A percentile compares a stretch with the other conserved stretches of the same genome.
phyloP scores from a whole-genome alignment of 35 echinoderm and acorn worm genomes.

The Nesometra sesokonis region DNA sequence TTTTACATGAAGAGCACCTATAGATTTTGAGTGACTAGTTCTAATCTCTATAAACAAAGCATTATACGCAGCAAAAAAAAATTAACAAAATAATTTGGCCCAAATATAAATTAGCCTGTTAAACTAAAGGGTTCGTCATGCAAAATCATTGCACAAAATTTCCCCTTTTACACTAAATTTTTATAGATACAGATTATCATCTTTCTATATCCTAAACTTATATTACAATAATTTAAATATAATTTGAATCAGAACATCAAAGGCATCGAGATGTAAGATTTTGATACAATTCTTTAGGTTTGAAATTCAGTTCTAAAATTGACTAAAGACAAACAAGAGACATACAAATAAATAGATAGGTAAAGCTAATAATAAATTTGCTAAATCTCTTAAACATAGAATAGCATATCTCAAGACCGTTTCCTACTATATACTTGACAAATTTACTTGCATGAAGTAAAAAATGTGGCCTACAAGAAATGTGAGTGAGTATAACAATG shows the following conservation, averaged over 20 bases:
- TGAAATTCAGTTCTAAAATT: neutral
- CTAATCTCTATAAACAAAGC: neutral
- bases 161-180: neutral
- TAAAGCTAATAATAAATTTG: neutral
- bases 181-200: neutral
- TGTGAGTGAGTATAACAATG: too few relatives aligned
- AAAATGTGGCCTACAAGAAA: too few relatives aligned
- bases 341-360: neutral
- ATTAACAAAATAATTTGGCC: neutral
- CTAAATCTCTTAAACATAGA: too few relatives aligned
- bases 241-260: neutral
- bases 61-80: neutral
- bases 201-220: neutral
- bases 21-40: neutral
- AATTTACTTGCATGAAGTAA: too few relatives aligned
- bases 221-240: neutral
- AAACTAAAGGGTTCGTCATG: neutral
- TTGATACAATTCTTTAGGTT: neutral
- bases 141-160: neutral
- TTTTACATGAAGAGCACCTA: neutral
- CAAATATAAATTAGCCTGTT: neutral
- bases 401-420: too few relatives aligned
- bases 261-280: neutral
- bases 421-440: too few relatives aligned
- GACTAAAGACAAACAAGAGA: neutral